Percentiles rank a stretch among this genome's conserved stretches.
phyloP scores from a whole-genome alignment of 2,888 invertebrate genomes.

The Trachelus stipa region DNA sequence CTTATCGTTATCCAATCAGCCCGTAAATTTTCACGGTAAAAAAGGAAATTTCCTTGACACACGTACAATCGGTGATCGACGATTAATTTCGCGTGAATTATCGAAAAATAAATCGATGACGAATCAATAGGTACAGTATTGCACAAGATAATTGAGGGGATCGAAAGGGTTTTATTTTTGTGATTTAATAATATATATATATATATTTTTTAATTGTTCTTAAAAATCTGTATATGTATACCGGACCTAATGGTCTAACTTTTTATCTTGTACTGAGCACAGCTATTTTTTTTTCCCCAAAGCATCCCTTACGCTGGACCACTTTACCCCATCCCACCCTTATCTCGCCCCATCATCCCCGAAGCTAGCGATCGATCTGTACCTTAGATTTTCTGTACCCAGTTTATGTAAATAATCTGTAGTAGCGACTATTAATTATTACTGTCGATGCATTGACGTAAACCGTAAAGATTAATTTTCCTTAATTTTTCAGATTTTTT shows the following conservation, averaged over 20 bases:
- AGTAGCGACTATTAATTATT: constrained; percentile 31
- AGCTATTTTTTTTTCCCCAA: background rate
- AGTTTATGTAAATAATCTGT: constrained; percentile 5
- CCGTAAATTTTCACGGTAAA: too few relatives aligned
- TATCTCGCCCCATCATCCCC: background rate
- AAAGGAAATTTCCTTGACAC: too few relatives aligned
- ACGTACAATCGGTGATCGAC: too few relatives aligned
- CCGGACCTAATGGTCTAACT: too few relatives aligned
- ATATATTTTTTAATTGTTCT: background rate
- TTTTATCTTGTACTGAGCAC: background rate
- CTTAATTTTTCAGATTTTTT: background rate
- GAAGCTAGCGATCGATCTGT: constrained; percentile 21
- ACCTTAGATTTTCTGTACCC: constrained; percentile 16
- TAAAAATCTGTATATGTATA: background rate
- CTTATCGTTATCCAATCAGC: background rate
- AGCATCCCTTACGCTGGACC: too few relatives aligned
- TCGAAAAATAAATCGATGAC: too few relatives aligned
- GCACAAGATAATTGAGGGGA: background rate
- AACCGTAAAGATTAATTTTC: background rate
- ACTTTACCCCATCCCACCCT: too few relatives aligned
- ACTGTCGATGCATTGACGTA: constrained; percentile 37
- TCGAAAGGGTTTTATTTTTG: constrained; percentile 13
- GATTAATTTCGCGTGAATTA: too few relatives aligned
- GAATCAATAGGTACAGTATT: background rate
- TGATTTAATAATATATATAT: constrained; percentile 18